Evolutionary conservation across 1,140 invertebrate species (phyloP), one percentile per base, ranked within the genome.

Genomic region (Chrysomallon squamiferum): DNA sequence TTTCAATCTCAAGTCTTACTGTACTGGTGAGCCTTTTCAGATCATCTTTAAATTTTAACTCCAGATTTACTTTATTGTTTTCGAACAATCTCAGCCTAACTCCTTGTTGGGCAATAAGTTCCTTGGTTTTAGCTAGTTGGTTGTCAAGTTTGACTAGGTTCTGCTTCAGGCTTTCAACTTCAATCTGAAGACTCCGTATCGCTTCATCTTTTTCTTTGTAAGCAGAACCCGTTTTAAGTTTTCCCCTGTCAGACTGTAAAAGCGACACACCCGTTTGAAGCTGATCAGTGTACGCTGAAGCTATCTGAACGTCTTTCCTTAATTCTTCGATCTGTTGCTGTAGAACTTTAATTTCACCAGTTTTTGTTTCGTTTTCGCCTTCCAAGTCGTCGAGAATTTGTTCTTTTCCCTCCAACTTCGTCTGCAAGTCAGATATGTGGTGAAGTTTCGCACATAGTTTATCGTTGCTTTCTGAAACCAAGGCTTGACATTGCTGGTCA

Each of bases 41-140:
- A 29, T 77, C 74, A 18, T 76, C 75, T 56, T 76, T 77, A 58
- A 76, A 77, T 32, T 76, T 76, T 15, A 72, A 18, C 13, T 79
- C 72, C 18, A 72, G 49, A 27, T 75, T 74, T 25, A 58, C 60
- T 57, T 71, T 79, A 20, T 79, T 75, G 9, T 65, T 66, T 35
- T 79, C 77, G 33, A 74, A 27, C 13, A 71, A 45, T 49, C 73
- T 71, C 3, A 79, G 38, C 45, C 70, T 75, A 29, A 60, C 59
- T 33, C 66, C 71, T 41, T 79, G 77, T 27, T 66, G 56, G 11
- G 67, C 33, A 18, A 79, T 71, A 15, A 74, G 63, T 32, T 75
- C 75, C 38, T 74, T 71, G 15, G 77, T 71, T 30, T 68, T 77
- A 7, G 60, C 20, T n/a, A 79, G 49, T 57, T 79, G 75, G 25